These are phyloP conservation scores for Dione vanillae DNA, from an alignment of 2,888 invertebrate species.

Conservation along the genomic window DNA sequence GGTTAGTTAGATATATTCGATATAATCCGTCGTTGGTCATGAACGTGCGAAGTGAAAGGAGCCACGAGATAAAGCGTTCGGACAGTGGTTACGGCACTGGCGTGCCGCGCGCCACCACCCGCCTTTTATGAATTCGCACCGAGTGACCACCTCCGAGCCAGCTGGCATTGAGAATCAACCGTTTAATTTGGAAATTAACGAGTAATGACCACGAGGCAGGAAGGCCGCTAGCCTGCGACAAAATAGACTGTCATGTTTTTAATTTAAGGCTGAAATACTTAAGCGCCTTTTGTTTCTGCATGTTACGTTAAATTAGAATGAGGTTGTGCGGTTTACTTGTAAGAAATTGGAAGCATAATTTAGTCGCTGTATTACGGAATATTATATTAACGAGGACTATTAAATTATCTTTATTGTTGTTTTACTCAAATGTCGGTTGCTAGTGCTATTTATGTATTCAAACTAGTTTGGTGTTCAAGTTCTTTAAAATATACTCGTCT, in stretches of 20 bases:
- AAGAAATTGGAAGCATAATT: slow-evolving; percentile 27
- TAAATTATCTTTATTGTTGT: slow-evolving; percentile 15
- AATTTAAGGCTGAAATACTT: slow-evolving; percentile 51
- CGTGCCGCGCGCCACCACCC: slow-evolving; percentile 72
- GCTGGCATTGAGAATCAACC: slow-evolving; percentile 82
- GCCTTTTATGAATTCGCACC: slow-evolving; percentile 80
- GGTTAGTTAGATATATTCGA: slow-evolving; percentile 63
- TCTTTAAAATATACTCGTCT: slow-evolving; percentile 2
- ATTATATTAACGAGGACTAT: slow-evolving; percentile 17
- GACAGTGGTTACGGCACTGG: slow-evolving; percentile 73
- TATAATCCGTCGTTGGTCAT: slow-evolving; percentile 66
- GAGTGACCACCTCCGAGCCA: slow-evolving; percentile 74
- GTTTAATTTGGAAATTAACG: slow-evolving; percentile 82
- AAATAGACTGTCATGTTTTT: slow-evolving; percentile 63
- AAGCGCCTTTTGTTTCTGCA: slow-evolving; percentile 47
- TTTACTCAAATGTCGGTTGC: slow-evolving; percentile 20
- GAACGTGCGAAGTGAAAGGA: slow-evolving; percentile 80
- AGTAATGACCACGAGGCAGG: slow-evolving; percentile 73
- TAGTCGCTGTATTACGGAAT: slow-evolving; percentile 34
- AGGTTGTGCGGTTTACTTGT: slow-evolving; percentile 45
- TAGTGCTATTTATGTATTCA: slow-evolving; percentile 10
- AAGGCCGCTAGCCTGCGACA: slow-evolving; percentile 78
- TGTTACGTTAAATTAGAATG: slow-evolving; percentile 35
- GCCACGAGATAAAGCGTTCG: slow-evolving; percentile 74
- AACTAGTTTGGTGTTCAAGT: slow-evolving; percentile 15